Evolutionary conservation across 2,113 vertebrate species (phyloP).

Genomic region (Rhadina sibilatrix): DNA sequence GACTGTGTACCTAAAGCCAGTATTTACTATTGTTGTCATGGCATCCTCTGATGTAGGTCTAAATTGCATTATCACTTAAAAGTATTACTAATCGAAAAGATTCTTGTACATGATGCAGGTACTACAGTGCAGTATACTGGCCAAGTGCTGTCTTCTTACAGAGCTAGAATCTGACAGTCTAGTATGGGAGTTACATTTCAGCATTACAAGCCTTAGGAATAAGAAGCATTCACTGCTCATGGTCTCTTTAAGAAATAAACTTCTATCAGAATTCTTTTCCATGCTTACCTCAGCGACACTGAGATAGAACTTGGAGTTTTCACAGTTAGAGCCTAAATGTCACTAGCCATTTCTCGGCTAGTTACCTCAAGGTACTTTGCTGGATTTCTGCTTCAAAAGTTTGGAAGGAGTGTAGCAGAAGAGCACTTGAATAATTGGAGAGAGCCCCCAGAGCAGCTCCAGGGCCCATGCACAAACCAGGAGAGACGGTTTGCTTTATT

Average conservation of each 20-base stretch:
- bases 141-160: neutral
- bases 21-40: neutral
- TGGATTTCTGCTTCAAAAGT: neutral
- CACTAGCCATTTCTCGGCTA: neutral
- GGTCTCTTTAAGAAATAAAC: neutral
- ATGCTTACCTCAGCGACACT: neutral
- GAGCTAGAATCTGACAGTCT: neutral
- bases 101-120: accelerated
- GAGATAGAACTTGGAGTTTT: neutral
- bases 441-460: neutral
- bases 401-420: neutral
- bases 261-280: neutral
- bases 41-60: neutral
- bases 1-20: neutral
- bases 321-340: neutral
- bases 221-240: neutral
- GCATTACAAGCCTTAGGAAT: neutral
- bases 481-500: neutral
- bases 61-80: neutral
- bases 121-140: neutral
- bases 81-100: neutral
- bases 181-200: neutral
- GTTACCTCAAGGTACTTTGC: neutral
- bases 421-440: neutral
- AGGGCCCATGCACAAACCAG: neutral